Evolutionary conservation across 2,888 invertebrate genomes (phyloP), one percentile per base, ranked within the genome.

Genomic region (Drosophila nigricruria): DNA sequence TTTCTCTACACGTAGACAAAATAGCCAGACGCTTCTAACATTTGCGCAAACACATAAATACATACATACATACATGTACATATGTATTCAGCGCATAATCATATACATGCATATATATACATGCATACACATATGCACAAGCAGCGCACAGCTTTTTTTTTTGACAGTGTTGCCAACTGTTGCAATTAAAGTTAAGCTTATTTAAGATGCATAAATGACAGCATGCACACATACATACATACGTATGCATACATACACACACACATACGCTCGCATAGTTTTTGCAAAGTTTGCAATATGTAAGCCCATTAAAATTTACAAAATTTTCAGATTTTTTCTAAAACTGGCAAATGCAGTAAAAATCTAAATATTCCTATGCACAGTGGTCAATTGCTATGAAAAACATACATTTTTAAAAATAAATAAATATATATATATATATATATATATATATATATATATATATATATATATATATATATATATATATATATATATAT

Each of bases 141-240:
- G 23, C 18, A 18, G 12, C 27, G 8, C 4, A 12, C 18, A 27
- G 8, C 18, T n/a, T n/a, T n/a, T n/a, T n/a, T 25, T 61, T 36
- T 62, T 58, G 40, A 12, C 42, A 36, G 45, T 42, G 42, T 80
- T 64, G 58, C 71, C 71, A 81, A 74, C 83, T 82, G 77, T 71
- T 83, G 81, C 81, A 32, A 80, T 62, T 54, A 25, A 47, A 25
- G 23, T 20, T n/a, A 5, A 25, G 47, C 25, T 45, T 27, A n/a
- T 16, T 40, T 30, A 40, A 30, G 25, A 32, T 42, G 14, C 9
- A 58, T 34, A 25, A 25, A 18, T 34, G 14, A 34, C 5, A 18
- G 0, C 18, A 30, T 30, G n/a, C 10, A 12, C 12, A 20, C 5
- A 32, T 12, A 18, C 49, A 50, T 14, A 32, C 14, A 18, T 10